Conservation (phyloP, 2,888 invertebrate genomes). For the Cordilura impudica region DNA sequence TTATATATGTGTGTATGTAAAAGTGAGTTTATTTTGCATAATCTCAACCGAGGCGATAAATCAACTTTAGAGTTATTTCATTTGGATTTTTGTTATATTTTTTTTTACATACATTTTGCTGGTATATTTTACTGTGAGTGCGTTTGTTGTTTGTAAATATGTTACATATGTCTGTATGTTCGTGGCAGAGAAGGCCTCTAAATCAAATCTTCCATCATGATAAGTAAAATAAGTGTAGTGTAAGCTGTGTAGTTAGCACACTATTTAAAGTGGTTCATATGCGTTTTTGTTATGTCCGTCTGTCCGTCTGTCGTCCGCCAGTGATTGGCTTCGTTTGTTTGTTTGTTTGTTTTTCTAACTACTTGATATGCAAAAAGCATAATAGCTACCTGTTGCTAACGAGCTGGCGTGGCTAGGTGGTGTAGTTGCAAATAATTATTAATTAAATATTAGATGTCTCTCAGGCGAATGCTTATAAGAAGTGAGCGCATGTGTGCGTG, state of each 20-base stretch:
- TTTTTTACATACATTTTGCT: not conserved
- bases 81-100: conserved; percentile 9
- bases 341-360: not conserved
- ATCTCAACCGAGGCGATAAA: conserved; percentile 63
- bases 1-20: not conserved
- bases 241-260: conserved; percentile 37
- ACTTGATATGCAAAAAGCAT: conserved; percentile 51
- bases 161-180: not conserved
- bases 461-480: conserved; percentile 2
- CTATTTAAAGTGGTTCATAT: conserved; percentile 59
- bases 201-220: conserved; percentile 60
- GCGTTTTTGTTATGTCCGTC: conserved; percentile 10
- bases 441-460: conserved; percentile 58
- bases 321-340: not conserved
- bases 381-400: conserved; percentile 46
- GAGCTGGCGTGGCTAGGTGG: conserved; percentile 40
- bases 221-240: conserved; percentile 49
- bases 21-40: conserved; percentile 60
- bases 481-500: conserved; percentile 23
- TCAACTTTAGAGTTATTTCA: conserved; percentile 57
- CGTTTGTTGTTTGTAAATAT: not conserved
- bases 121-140: not conserved
- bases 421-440: conserved; percentile 60
- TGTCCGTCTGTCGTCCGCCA: not conserved
- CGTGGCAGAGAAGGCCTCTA: conserved; percentile 42